Evolutionary conservation across 2,888 invertebrate species (phyloP).

Genomic region (Miltochrista miniata): DNA sequence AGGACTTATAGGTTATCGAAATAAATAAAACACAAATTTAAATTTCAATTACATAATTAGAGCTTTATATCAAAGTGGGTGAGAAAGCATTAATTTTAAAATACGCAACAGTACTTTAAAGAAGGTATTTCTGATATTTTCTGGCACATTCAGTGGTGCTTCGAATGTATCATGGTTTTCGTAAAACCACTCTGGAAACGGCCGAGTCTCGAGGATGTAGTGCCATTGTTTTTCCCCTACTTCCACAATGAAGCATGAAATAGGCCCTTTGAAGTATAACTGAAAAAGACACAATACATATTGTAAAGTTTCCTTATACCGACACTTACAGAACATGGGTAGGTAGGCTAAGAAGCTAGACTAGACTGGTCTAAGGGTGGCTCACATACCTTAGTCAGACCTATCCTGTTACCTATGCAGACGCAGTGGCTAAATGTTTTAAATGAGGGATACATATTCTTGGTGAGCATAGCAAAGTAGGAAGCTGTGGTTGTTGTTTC

Average conservation of each 20-base stretch:
- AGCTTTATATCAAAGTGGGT: slow-evolving; percentile 6
- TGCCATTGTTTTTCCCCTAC: slow-evolving; percentile 44
- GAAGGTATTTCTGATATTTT: slow-evolving; percentile 40
- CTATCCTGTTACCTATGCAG: too few species aligned
- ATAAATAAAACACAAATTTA: background rate
- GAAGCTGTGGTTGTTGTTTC: too few species aligned
- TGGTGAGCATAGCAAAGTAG: too few species aligned
- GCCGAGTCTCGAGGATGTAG: slow-evolving; percentile 42
- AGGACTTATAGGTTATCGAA: background rate
- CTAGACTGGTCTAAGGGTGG: too few species aligned
- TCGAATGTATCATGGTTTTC: slow-evolving; percentile 31
- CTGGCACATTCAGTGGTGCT: slow-evolving; percentile 43
- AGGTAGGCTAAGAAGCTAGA: too few species aligned
- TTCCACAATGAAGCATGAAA: slow-evolving; percentile 44
- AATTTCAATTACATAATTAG: too few species aligned
- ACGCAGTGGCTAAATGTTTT: too few species aligned
- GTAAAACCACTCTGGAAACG: slow-evolving; percentile 58
- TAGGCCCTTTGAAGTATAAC: slow-evolving; percentile 52
- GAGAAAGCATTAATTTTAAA: slow-evolving; percentile 8
- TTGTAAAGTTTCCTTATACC: too few species aligned
- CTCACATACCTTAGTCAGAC: too few species aligned
- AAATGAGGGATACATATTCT: too few species aligned
- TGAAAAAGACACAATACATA: slow-evolving; percentile 35
- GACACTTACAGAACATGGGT: too few species aligned
- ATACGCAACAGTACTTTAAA: slow-evolving; percentile 30